Conservation (phyloP, 2,113 vertebrate genomes). For the Pelecanus crispus region DNA sequence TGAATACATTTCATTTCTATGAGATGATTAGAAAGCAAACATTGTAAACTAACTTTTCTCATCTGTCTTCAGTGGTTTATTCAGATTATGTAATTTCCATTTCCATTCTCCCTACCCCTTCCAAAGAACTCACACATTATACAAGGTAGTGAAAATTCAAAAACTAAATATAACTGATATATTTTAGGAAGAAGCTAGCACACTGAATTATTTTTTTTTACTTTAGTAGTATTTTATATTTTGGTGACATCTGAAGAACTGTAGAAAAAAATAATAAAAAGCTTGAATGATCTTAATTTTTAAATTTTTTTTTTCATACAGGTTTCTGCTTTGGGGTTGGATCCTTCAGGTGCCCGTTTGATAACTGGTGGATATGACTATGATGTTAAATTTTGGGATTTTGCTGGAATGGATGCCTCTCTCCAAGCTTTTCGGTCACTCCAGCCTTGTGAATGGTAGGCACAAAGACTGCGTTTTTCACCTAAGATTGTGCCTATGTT, state of each 20-base stretch:
- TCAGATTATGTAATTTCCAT: background rate
- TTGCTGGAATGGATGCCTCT: constrained; percentile 95
- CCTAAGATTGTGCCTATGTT: background rate
- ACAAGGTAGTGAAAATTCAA: background rate
- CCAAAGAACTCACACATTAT: background rate
- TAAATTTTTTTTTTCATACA: background rate
- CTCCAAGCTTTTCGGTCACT: constrained; percentile 92
- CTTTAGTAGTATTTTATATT: background rate
- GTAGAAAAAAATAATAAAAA: background rate
- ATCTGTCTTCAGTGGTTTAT: background rate
- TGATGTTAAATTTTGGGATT: constrained; percentile 96
- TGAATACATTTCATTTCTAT: no score
- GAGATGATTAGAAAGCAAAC: background rate
- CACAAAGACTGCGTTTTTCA: background rate
- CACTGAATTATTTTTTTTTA: no score
- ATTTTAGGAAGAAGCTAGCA: background rate
- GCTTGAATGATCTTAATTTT: background rate
- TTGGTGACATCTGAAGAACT: background rate
- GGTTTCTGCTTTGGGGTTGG: constrained; percentile 92
- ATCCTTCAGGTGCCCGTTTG: constrained; percentile 94
- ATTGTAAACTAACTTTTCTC: background rate
- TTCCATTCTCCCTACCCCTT: background rate
- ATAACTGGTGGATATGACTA: constrained; percentile 93
- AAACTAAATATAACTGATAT: background rate
- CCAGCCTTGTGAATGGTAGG: constrained; percentile 95